A percentile compares a stretch with the other conserved stretches of the same genome.
Evolutionary conservation across 1,140 invertebrate species (phyloP).

Genomic region (Bursaphelenchus mucronatus): DNA sequence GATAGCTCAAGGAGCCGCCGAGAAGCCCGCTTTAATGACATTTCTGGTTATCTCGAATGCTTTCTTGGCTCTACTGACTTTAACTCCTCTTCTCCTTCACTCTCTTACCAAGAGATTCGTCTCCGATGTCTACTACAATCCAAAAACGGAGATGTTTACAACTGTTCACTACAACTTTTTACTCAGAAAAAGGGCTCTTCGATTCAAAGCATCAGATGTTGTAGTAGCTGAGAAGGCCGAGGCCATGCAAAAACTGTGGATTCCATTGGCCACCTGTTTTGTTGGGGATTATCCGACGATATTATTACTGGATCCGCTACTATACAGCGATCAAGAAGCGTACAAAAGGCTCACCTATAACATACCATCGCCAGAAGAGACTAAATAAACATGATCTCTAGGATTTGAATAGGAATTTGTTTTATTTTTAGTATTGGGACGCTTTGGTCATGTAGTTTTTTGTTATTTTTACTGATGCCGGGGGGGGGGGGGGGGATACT

Average conservation of each 20-base stretch:
- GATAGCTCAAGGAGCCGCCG: slow-evolving; percentile 30
- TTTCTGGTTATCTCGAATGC: slow-evolving; percentile 42
- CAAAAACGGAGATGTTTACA: slow-evolving; percentile 43
- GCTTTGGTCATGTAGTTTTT: no score
- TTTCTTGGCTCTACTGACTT: slow-evolving; percentile 43
- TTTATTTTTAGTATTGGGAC: no score
- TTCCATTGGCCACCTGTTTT: slow-evolving; percentile 54
- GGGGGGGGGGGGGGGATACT: no score
- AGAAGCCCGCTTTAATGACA: slow-evolving; percentile 34
- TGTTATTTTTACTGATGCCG: no score
- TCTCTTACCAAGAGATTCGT: slow-evolving; percentile 51
- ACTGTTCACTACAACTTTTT: slow-evolving; percentile 56
- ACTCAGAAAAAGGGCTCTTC: slow-evolving; percentile 46
- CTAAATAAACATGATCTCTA: no score
- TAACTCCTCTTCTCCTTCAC: slow-evolving; percentile 47
- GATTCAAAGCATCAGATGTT: slow-evolving; percentile 42
- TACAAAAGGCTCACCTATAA: slow-evolving; percentile 41
- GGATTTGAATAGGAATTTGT: no score
- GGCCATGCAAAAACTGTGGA: slow-evolving; percentile 41
- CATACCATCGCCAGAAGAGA: neutral
- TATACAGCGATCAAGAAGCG: slow-evolving; percentile 44
- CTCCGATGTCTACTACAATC: slow-evolving; percentile 46
- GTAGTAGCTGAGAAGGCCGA: slow-evolving; percentile 31
- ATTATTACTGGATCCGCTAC: slow-evolving; percentile 46
- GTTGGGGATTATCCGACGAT: slow-evolving; percentile 45